phyloP scores from a whole-genome alignment of 2,888 invertebrate genomes.

The Helicoverpa assulta region DNA sequence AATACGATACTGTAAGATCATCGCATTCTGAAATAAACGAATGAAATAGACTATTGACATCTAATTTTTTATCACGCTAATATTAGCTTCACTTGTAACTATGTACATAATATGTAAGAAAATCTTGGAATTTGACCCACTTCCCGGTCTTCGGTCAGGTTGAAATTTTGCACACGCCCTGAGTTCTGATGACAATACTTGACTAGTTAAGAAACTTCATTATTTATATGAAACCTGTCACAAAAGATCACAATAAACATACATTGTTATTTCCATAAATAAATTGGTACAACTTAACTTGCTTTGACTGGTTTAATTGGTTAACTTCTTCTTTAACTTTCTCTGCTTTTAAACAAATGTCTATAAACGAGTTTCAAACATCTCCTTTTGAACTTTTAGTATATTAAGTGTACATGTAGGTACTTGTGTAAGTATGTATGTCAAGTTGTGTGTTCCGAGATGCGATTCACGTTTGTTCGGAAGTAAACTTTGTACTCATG shows the following conservation, averaged over 20 bases:
- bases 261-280: too few relatives aligned
- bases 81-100: too few relatives aligned
- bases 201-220: too few relatives aligned
- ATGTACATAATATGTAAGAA: too few relatives aligned
- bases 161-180: too few relatives aligned
- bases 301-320: not conserved
- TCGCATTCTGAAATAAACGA: not conserved
- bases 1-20: not conserved
- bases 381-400: not conserved
- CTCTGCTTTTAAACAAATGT: not conserved
- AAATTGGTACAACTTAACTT: not conserved
- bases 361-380: constrained; percentile 1
- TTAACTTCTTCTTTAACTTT: not conserved
- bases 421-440: not conserved
- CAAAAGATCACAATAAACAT: too few relatives aligned
- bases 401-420: not conserved
- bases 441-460: not conserved
- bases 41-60: too few relatives aligned
- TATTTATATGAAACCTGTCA: too few relatives aligned
- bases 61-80: too few relatives aligned
- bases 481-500: constrained; percentile 30
- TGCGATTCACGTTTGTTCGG: constrained; percentile 14
- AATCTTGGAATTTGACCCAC: too few relatives aligned
- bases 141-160: too few relatives aligned
- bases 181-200: too few relatives aligned